Conservation (phyloP, 2,797 vertebrate species). For the Anas georgica region DNA sequence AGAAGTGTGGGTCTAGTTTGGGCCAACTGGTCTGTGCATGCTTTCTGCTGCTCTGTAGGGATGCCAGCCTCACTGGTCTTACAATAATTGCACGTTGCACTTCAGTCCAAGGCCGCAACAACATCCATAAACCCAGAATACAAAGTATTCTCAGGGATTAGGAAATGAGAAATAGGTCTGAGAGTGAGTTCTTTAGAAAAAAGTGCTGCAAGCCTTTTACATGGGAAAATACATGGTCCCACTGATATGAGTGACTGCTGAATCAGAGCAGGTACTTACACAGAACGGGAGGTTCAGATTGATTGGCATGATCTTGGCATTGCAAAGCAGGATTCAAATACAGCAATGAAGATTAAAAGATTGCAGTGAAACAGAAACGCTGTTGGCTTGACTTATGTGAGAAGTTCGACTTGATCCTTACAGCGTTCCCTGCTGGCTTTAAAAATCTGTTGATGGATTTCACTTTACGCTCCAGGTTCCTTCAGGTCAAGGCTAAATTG, state of each 20-base stretch:
- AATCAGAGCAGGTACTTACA: not conserved
- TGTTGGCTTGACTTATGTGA: not conserved
- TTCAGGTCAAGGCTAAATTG: conserved; percentile 7
- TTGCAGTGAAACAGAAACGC: not conserved
- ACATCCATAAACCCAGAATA: not conserved
- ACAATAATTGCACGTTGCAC: not conserved
- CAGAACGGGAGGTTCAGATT: not conserved
- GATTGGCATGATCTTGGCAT: not conserved
- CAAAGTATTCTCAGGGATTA: not conserved
- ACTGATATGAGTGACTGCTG: not conserved
- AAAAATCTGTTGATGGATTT: not conserved
- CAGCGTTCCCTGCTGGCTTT: not conserved
- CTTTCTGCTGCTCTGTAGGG: not conserved
- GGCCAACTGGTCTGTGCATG: not conserved
- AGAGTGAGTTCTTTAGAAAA: not conserved
- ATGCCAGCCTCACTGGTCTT: not conserved
- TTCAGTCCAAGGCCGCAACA: not conserved
- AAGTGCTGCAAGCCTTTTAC: not conserved
- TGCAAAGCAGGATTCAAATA: not conserved
- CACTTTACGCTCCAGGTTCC: not conserved
- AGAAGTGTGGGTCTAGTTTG: not conserved
- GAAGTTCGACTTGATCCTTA: not conserved
- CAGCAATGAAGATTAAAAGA: not conserved
- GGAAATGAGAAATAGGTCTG: not conserved
- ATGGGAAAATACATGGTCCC: not conserved